These are phyloP conservation scores for Lamproptera curius DNA, from an alignment of 2,888 invertebrate species.

Conservation along the genomic window DNA sequence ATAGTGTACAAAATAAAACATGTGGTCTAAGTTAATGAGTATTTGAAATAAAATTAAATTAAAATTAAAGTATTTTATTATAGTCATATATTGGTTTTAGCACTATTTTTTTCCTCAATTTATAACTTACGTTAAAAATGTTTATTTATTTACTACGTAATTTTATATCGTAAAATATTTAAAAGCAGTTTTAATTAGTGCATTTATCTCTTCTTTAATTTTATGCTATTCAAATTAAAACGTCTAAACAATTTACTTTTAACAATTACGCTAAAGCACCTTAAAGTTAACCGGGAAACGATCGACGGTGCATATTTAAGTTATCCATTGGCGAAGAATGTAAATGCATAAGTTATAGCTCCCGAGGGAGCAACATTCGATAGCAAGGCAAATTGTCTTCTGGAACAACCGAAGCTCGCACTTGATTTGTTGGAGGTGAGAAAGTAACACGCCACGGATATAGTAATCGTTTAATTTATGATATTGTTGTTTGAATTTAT, in stretches of 20 bases:
- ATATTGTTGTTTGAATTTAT: constrained; percentile 8
- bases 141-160: not conserved
- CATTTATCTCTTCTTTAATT: not conserved
- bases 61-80: no score
- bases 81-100: no score
- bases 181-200: not conserved
- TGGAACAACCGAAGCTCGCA: constrained; percentile 36
- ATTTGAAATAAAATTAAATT: no score
- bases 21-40: no score
- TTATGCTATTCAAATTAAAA: not conserved
- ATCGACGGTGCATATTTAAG: not conserved
- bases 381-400: constrained; percentile 34
- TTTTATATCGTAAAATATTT: not conserved
- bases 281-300: not conserved
- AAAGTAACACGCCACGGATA: constrained; percentile 19
- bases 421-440: constrained; percentile 36
- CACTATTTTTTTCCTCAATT: no score
- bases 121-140: not conserved
- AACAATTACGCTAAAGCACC: not conserved
- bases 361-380: constrained; percentile 1
- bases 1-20: no score
- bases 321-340: not conserved
- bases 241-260: not conserved
- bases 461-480: constrained; percentile 14
- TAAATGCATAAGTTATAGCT: constrained; percentile 31